phyloP scores from a whole-genome alignment of 2,797 vertebrate genomes.

The Macropodus opercularis region DNA sequence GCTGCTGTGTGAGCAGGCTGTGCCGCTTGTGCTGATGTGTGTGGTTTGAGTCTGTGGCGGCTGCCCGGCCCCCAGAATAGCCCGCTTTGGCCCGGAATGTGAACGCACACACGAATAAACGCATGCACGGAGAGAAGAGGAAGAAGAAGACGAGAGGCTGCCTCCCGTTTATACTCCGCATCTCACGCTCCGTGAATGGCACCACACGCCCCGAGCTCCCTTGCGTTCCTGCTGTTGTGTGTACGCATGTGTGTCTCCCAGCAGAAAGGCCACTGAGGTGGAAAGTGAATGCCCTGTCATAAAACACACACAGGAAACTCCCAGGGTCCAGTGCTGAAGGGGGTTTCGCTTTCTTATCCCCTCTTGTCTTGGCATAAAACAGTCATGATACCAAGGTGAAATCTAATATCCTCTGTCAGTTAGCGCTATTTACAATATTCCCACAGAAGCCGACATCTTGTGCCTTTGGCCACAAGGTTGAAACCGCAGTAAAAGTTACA shows the following conservation, averaged over 20 bases:
- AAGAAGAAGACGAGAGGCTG: conserved; percentile 33
- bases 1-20: conserved; percentile 54
- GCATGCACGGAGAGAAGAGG: conserved; percentile 9
- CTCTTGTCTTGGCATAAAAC: conserved; percentile 50
- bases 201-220: conserved; percentile 40
- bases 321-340: conserved; percentile 39
- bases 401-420: conserved; percentile 56
- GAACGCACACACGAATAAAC: conserved; percentile 57
- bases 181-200: conserved; percentile 59
- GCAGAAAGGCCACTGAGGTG: conserved; percentile 41
- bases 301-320: conserved; percentile 54
- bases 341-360: conserved; percentile 38
- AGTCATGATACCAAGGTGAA: conserved; percentile 46
- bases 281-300: conserved; percentile 48
- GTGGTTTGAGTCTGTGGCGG: conserved; percentile 69
- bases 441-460: conserved; percentile 31
- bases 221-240: conserved; percentile 38
- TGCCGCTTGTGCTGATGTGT: conserved; percentile 68
- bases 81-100: conserved; percentile 71
- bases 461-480: conserved; percentile 33
- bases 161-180: conserved; percentile 61
- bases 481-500: conserved; percentile 27
- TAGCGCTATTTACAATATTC: conserved; percentile 58
- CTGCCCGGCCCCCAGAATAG: conserved; percentile 68
- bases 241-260: conserved; percentile 32